A percentile compares a stretch with the other conserved stretches of the same genome.
Evolutionary conservation across 2,888 invertebrate species (phyloP).

Genomic region (Volucella inanis): DNA sequence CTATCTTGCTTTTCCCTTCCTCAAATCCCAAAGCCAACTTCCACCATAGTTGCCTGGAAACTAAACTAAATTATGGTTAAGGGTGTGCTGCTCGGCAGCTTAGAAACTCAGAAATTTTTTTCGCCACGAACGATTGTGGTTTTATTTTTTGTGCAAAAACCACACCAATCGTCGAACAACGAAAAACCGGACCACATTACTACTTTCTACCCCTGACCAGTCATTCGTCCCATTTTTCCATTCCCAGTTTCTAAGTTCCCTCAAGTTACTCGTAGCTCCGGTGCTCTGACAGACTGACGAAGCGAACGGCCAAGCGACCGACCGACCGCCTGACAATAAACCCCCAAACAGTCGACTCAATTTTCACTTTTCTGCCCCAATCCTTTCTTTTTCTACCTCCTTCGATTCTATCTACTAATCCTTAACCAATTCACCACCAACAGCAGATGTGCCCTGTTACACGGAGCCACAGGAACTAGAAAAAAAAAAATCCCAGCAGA

Average conservation of each 20-base stretch:
- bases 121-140: slow-evolving; percentile 52
- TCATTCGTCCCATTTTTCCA: slow-evolving; percentile 32
- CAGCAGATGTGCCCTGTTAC: slow-evolving; percentile 70
- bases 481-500: slow-evolving; percentile 61
- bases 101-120: slow-evolving; percentile 32
- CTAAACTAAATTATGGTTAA: slow-evolving; percentile 54
- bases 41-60: slow-evolving; percentile 29
- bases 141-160: slow-evolving; percentile 36
- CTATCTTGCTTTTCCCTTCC: neutral
- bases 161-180: slow-evolving; percentile 67
- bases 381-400: slow-evolving; percentile 15
- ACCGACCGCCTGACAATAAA: neutral
- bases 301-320: neutral
- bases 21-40: neutral
- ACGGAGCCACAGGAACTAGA: slow-evolving; percentile 31
- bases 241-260: neutral
- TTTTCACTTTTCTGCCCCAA: slow-evolving; percentile 67
- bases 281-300: neutral
- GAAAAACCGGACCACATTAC: slow-evolving; percentile 54
- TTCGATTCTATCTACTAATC: slow-evolving; percentile 58
- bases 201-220: slow-evolving; percentile 2
- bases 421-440: slow-evolving; percentile 68
- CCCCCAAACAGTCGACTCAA: slow-evolving; percentile 43
- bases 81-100: slow-evolving; percentile 15
- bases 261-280: neutral